Base-by-base conservation (phyloP, 2,888 invertebrate genomes). In the Junonia oenone region DNA sequence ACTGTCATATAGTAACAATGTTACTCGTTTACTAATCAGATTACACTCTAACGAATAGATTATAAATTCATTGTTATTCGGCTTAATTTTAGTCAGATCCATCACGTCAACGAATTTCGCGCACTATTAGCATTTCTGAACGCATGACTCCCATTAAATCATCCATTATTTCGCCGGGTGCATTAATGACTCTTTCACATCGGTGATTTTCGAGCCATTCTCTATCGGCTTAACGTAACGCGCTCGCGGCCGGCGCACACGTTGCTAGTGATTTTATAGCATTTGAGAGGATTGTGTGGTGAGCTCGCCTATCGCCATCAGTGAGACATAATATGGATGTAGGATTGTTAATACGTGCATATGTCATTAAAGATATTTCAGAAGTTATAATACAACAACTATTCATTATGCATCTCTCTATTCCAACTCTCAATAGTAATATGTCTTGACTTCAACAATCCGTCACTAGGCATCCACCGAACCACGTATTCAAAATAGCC, bases 11-110 rank as follows among this genome's bases (percentile, higher is more conserved):
- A n/a, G 4, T 1, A 19, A 40, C 6, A 11, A 40, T 19, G 19
- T n/a, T 11, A 40, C 11, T 11, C 11, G 11, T 40, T 40, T 1
- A n/a, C 17, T 19, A 19, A 51, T 14, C 27, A 38, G 29, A 52
- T 45, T 52, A 45, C 40, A 49, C 43, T n/a, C 43, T 3, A 38
- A 17, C 17, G 19, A 40, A 40, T 11, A 19, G 3, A 51, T 40
- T 40, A 19, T 43, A 51, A 55, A 52, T 33, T 49, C 33, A 51
- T 9, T 22, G 15, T 14, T 40, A 19, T 19, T 19, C 38, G 27
- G 55, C 49, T 59, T 49, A 46, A 52, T 52, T 59, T 52, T 37
- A 26, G 51, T 45, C 22, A 49, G 48, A 43, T 59, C 52, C 55
- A 51, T 57, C 45, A 48, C 49, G 59, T 48, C 59, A 45, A 46